Evolutionary conservation across 2,797 vertebrate species (phyloP).

Genomic region (Spea hammondii): DNA sequence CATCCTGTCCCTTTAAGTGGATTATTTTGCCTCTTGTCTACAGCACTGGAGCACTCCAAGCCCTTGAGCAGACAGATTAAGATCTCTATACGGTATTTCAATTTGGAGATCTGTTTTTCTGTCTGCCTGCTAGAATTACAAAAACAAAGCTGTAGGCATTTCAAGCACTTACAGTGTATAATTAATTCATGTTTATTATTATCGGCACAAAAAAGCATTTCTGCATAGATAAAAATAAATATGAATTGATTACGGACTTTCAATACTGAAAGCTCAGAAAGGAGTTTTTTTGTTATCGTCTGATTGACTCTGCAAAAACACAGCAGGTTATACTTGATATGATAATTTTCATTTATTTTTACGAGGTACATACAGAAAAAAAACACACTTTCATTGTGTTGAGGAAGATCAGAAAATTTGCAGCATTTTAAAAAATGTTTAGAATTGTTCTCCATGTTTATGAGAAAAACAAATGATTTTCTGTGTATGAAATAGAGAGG

Average conservation of each 20-base stretch:
- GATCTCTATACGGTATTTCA: not conserved
- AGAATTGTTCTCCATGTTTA: too few relatives aligned
- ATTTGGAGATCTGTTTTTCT: not conserved
- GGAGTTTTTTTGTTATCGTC: slow-evolving; percentile 17
- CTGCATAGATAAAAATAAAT: slow-evolving; percentile 32
- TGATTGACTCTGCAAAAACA: slow-evolving; percentile 21
- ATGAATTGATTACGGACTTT: slow-evolving; percentile 22
- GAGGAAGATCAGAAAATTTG: slow-evolving; percentile 13
- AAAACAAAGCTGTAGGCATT: slow-evolving; percentile 22
- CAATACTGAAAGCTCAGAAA: slow-evolving; percentile 2
- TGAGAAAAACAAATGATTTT: too few relatives aligned
- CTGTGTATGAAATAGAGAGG: too few relatives aligned
- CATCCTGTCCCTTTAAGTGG: too few relatives aligned
- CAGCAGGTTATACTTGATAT: slow-evolving; percentile 34
- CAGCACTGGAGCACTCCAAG: too few relatives aligned
- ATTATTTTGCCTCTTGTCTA: too few relatives aligned
- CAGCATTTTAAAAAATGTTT: not conserved
- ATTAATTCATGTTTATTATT: slow-evolving; percentile 33
- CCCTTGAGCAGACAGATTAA: slow-evolving; percentile 11
- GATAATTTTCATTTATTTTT: slow-evolving; percentile 29
- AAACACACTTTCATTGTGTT: slow-evolving; percentile 21
- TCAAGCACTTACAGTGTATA: slow-evolving; percentile 20
- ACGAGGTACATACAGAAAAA: not conserved
- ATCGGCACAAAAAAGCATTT: not conserved
- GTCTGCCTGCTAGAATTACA: slow-evolving; percentile 16